Base-by-base conservation (phyloP, 1,140 invertebrate species). In the Holotrichia oblita region DNA sequence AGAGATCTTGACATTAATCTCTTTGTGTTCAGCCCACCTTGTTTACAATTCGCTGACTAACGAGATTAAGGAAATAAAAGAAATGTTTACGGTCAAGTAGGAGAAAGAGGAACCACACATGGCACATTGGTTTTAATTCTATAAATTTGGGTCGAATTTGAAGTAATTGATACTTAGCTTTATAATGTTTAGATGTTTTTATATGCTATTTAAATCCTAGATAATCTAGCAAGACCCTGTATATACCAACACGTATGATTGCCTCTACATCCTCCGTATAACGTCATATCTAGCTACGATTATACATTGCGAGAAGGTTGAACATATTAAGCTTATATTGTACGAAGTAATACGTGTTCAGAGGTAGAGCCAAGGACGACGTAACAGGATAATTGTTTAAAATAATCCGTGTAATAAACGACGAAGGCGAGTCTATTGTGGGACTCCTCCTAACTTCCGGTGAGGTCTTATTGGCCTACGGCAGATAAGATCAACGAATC, bases 401-500 rank as follows among this genome's bases (percentile, higher is more conserved):
- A 69, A 69, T 69, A 69, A 69, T 69, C 61, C 61, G 61, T 22
- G 61, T 69, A 69, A 69, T 69, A 69, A 69, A 69, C 61, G 22
- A 69, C 61, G 61, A 69, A 69, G 61, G 61, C 61, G 61, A 69
- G 61, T 69, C 61, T 69, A 69, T 69, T 69, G 61, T 74, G 40
- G 17, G 34, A 17, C 73, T 74, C 73, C 73, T 74, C 73, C 73
- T 74, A 74, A 74, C 73, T 41, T 74, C 73, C 73, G 73, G 73
- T 17, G 73, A 20, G 40, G n/a, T 74, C 34, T 74, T 74, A 74
- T 74, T 74, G 73, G 73, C 73, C 12, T 41, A 74, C 73, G 40
- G 73, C n/a, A 74, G 73, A 74, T 74, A 74, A 74, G 73, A 74
- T 74, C 73, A n/a, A 74, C 73, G 73, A 74, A 74, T 74, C 73